Conservation (phyloP, 2,888 invertebrate species). For the Lamellibrachia satsuma region DNA sequence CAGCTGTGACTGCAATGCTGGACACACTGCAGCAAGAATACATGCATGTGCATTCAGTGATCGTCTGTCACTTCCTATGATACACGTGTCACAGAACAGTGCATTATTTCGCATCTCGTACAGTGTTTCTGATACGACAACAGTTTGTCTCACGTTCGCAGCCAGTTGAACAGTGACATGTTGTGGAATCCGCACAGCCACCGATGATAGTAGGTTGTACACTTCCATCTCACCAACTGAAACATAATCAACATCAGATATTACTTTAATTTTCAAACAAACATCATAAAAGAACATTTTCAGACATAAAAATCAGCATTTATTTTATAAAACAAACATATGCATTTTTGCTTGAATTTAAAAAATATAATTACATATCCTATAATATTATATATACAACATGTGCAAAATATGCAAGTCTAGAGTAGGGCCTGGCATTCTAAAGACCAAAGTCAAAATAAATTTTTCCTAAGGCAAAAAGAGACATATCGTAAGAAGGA, state of each 20-base stretch:
- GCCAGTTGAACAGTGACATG: not conserved
- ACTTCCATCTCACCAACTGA: not conserved
- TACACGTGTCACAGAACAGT: not conserved
- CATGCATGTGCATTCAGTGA: not conserved
- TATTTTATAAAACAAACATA: too few species aligned
- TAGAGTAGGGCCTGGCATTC: too few species aligned
- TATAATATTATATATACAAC: too few species aligned
- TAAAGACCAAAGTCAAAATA: too few species aligned
- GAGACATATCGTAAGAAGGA: too few species aligned
- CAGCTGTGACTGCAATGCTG: not conserved
- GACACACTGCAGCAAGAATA: not conserved
- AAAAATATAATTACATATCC: too few species aligned
- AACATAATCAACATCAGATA: not conserved
- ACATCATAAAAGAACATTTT: not conserved
- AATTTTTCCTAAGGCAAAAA: too few species aligned
- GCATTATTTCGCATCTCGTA: not conserved
- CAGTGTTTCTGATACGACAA: not conserved
- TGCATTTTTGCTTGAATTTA: too few species aligned
- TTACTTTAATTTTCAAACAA: not conserved
- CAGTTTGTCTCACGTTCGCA: not conserved
- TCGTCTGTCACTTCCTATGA: not conserved
- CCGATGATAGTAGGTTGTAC: not conserved
- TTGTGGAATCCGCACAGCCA: not conserved
- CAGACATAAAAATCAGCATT: not conserved
- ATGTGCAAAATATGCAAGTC: too few species aligned